Base-by-base conservation (phyloP, 2,113 vertebrate genomes). In the Harpagus bidentatus region DNA sequence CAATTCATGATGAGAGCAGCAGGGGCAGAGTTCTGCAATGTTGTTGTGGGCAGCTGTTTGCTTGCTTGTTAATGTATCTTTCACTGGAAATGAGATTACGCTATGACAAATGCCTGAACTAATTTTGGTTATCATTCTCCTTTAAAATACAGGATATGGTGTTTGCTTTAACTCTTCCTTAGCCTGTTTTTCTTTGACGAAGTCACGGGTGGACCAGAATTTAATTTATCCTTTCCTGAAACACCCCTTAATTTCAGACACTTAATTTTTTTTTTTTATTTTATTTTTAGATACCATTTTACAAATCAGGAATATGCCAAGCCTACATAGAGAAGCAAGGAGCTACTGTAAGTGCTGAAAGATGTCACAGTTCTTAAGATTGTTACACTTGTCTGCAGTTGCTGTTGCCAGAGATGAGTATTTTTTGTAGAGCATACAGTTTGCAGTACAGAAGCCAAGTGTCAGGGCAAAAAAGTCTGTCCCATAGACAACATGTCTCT, bases 301-400 rank as follows among this genome's bases (percentile, higher is more conserved):
- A 98, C 53, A 98, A 98, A 92, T 97, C 83, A 76, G 98, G 99
- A 81, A 93, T 98, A 96, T 97, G 99, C 70, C 99, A 99, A 96
- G 88, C 90, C 63, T 98, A 97, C 58, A n/a, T 97, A 78, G 97
- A 98, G 93, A 98, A 98, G 88, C 97, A 96, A 16, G 47, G 88
- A 96, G 98, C 99, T 90, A 98, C 98, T 71, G 99, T 99, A 98
- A 97, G 98, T 98, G 42, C 71, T 95, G 40, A 74, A 83, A 93
- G 45, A 32, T 31, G 47, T 85, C 34, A n/a, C 31, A 81, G 47
- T 85, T 93, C 31, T 71, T 92, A 29, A 59, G 72, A 12, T 11
- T 88, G 22, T 93, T 88, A 47, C 3, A 11, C 25, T 93, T 74
- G 53, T 63, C 45, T 80, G 21, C 73, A 53, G 26, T 67, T 62